Percentiles rank a stretch among this genome's conserved stretches.
Conservation (phyloP, 2,113 vertebrate species). For the Tenebrosternarchus preto region DNA sequence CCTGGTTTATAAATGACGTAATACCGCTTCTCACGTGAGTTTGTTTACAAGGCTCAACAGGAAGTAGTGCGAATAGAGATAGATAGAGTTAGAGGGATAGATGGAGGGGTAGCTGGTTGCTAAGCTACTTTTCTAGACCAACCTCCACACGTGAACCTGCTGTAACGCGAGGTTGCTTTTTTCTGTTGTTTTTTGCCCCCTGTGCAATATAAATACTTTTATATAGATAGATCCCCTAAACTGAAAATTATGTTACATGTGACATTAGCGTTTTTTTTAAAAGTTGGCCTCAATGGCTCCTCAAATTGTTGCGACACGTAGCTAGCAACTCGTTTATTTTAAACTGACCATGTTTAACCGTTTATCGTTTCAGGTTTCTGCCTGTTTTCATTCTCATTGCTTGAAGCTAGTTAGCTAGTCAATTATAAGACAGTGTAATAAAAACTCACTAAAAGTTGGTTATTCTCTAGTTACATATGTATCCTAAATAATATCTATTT, state of each 20-base stretch:
- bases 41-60: slow-evolving; percentile 69
- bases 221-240: neutral
- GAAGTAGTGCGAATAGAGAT: neutral
- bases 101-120: too few relatives aligned
- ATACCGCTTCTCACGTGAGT: slow-evolving; percentile 67
- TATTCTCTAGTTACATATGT: neutral
- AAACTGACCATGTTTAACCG: too few relatives aligned
- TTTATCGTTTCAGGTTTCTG: too few relatives aligned
- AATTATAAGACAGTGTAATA: too few relatives aligned
- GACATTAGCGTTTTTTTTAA: neutral
- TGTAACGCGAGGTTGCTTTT: neutral
- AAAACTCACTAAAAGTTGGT: too few relatives aligned
- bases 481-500: too few relatives aligned
- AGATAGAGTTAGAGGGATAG: too few relatives aligned
- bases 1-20: neutral
- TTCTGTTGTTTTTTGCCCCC: neutral
- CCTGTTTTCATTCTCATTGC: too few relatives aligned
- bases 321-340: too few relatives aligned
- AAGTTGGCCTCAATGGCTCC: neutral
- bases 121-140: neutral
- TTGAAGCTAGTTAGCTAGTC: too few relatives aligned
- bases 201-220: neutral
- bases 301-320: too few relatives aligned
- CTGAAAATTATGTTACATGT: too few relatives aligned
- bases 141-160: neutral